Percentiles rank a stretch among this genome's conserved stretches.
Conservation (phyloP, 2,113 vertebrate genomes). For the Columba janthina region DNA sequence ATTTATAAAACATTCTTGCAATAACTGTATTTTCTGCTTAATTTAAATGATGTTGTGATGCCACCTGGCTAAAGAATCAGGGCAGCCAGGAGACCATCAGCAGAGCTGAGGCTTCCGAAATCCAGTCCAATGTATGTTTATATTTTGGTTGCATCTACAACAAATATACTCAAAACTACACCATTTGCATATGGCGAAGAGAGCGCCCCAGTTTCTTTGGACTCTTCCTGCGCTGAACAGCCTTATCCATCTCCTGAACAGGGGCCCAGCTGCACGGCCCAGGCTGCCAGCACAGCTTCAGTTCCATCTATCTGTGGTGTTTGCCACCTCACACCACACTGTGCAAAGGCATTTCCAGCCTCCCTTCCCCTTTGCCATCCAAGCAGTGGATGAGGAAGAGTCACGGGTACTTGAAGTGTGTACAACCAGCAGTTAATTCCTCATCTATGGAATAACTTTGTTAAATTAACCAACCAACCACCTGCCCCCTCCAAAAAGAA, state of each 20-base stretch:
- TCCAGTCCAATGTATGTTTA: background rate
- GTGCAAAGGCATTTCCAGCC: background rate
- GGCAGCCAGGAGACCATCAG: background rate
- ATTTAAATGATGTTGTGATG: background rate
- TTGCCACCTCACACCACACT: no score
- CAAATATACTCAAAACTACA: background rate
- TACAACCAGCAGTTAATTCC: background rate
- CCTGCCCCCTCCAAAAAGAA: no score
- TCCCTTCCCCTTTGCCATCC: background rate
- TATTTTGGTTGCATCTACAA: background rate
- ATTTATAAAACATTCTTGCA: background rate
- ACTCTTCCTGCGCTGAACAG: background rate
- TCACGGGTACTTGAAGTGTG: background rate
- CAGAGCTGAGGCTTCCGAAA: background rate
- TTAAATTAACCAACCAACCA: background rate
- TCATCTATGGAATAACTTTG: background rate
- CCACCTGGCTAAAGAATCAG: background rate
- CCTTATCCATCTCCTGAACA: background rate
- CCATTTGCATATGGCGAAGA: background rate
- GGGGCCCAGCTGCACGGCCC: background rate
- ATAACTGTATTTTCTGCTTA: background rate
- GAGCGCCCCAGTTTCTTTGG: background rate
- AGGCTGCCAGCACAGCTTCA: background rate
- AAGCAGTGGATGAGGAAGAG: background rate
- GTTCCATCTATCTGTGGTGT: accelerated